These are phyloP conservation scores for Spilogale gracilis DNA, from an alignment of 2,113 vertebrate genomes.

Conservation along the genomic window DNA sequence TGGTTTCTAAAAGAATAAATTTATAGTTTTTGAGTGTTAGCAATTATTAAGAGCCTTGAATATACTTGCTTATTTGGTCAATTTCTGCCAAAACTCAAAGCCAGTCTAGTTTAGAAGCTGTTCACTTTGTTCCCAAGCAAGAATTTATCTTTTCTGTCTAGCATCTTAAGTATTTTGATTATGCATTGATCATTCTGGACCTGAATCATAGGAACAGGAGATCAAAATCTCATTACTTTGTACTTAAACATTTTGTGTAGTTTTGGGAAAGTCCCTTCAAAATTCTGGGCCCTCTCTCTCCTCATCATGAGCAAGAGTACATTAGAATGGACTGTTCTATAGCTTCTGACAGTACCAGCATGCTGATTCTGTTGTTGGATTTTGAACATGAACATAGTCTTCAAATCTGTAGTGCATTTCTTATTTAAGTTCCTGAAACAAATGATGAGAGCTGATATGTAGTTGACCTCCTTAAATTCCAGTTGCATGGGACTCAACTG, in stretches of 20 bases:
- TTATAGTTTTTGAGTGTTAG: background rate
- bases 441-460: background rate
- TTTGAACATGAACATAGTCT: background rate
- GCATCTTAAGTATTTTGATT: background rate
- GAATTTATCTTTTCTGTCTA: background rate
- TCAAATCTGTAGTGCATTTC: background rate
- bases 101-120: background rate
- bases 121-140: background rate
- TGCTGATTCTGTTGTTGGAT: background rate
- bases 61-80: background rate
- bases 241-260: background rate
- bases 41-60: background rate
- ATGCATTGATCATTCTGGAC: background rate
- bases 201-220: background rate
- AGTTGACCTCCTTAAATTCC: background rate
- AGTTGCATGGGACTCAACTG: background rate
- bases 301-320: background rate
- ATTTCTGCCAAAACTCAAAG: constrained; percentile 25
- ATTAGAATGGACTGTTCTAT: background rate
- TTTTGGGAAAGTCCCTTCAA: background rate
- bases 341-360: background rate
- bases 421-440: background rate
- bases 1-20: background rate
- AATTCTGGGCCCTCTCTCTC: background rate
- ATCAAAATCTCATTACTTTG: background rate